Conservation (phyloP, 2,797 vertebrate species). For the Sorex maritimensis region DNA sequence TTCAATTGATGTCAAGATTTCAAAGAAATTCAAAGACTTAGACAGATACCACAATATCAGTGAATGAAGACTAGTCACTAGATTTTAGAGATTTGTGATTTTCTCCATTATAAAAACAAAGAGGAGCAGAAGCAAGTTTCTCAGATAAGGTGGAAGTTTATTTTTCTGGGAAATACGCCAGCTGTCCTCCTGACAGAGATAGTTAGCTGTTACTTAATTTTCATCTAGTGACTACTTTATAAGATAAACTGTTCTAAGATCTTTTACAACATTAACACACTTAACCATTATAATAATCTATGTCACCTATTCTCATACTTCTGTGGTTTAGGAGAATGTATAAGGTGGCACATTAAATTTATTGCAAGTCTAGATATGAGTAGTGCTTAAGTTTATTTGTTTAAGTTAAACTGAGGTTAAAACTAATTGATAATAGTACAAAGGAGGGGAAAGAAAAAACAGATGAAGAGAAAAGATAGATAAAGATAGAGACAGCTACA, state of each 20-base stretch:
- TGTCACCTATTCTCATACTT: background rate
- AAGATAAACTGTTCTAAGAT: background rate
- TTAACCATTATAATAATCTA: background rate
- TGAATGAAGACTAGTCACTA: background rate
- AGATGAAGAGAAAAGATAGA: no score
- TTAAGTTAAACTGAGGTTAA: background rate
- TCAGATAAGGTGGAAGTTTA: background rate
- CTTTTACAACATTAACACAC: background rate
- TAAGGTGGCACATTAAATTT: background rate
- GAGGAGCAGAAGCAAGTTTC: background rate
- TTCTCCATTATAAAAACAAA: background rate
- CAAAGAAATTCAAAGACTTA: slow-evolving; percentile 12
- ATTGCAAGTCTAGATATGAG: background rate
- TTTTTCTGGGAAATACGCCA: slow-evolving; percentile 27
- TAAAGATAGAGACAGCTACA: no score
- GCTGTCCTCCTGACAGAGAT: background rate
- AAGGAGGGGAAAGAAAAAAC: no score
- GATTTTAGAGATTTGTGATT: background rate
- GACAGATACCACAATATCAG: background rate
- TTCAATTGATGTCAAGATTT: background rate
- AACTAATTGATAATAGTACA: background rate
- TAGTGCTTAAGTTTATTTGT: background rate
- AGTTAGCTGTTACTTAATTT: slow-evolving; percentile 8
- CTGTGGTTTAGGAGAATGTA: background rate
- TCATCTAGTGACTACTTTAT: background rate